Base-by-base conservation (phyloP, 2,797 vertebrate species). In the Bovichtus variegatus region DNA sequence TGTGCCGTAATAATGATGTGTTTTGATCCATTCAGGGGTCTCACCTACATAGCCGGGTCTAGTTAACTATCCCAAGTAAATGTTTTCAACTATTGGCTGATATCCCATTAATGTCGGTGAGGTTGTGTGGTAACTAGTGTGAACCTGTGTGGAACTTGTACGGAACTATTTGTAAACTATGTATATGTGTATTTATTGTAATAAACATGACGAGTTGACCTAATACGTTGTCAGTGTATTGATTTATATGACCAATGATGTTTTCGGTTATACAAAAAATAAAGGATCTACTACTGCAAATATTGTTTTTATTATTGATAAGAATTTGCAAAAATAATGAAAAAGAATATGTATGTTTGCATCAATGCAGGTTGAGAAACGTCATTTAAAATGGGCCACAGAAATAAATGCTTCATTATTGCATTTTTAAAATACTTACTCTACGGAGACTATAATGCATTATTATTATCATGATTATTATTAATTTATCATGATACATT, bases 141-240 rank as follows among this genome's bases (percentile, higher is more conserved):
- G 40, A 78, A 66, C 21, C 47, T 86, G 62, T 85, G 72, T 80
- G 80, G 77, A 83, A 71, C 78, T 78, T 86, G 67, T 58, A 59
- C 61, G 62, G 70, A 69, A 84, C 71, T 76, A 88, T 91, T 93
- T 94, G 92, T 95, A 92, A 96, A 95, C 93, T 90, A 89, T 93
- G 91, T 97, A 97, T 97, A 98, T 97, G 95, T 98, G 97, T 99
- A 99, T 99, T 99, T 99, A 99, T 99, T 99, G 96, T 97, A 99
- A 98, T 97, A 98, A 98, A 94, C 68, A 81, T 70, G 66, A 80
- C 27, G 47, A 85, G 82, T 71, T 90, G 80, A 78, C 80, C 81
- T 74, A 36, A 67, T n/a, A 41, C 4, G 19, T 9, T 83, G 63
- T 83, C 29, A 4, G 2, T 71, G 55, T 77, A 5, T 29, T 82